Conservation (phyloP, 35 echinoderm and acorn worm genomes). For the Ophioderma brevispina region DNA sequence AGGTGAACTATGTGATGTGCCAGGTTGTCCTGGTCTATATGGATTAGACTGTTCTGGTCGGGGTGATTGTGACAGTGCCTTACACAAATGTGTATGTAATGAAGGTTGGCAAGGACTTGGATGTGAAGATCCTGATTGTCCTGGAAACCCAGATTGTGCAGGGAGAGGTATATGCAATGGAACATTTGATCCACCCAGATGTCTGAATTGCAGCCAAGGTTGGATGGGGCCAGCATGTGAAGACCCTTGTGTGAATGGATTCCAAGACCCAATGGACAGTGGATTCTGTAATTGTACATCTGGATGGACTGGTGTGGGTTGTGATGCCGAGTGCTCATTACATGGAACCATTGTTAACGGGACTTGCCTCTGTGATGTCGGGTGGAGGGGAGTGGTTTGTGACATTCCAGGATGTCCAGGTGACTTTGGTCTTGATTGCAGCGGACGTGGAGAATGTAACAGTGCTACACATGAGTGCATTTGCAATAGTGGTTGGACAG, state of each 20-base stretch:
- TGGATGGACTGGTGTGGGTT: conserved; percentile 77
- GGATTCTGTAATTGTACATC: conserved; percentile 71
- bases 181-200: conserved; percentile 80
- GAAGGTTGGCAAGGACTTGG: conserved; percentile 67
- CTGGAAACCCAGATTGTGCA: conserved; percentile 81
- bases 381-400: conserved; percentile 79
- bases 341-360: conserved; percentile 71
- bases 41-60: conserved; percentile 76
- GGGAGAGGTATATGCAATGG: conserved; percentile 71
- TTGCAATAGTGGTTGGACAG: conserved; percentile 68
- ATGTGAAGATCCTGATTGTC: conserved; percentile 79
- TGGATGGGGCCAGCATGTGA: conserved; percentile 94
- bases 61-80: conserved; percentile 80
- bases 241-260: conserved; percentile 78
- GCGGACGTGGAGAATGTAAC: conserved; percentile 74
- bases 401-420: conserved; percentile 83
- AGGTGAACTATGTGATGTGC: conserved; percentile 71
- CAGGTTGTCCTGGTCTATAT: conserved; percentile 72
- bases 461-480: conserved; percentile 74
- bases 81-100: conserved; percentile 74
- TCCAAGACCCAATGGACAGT: conserved; percentile 79
- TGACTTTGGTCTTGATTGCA: conserved; percentile 65
- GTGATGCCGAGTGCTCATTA: conserved; percentile 82
- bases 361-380: conserved; percentile 68
- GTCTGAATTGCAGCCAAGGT: conserved; percentile 63